These are phyloP conservation scores for Platysternon megacephalum DNA, from an alignment of 2,113 vertebrate species.

Conservation along the genomic window DNA sequence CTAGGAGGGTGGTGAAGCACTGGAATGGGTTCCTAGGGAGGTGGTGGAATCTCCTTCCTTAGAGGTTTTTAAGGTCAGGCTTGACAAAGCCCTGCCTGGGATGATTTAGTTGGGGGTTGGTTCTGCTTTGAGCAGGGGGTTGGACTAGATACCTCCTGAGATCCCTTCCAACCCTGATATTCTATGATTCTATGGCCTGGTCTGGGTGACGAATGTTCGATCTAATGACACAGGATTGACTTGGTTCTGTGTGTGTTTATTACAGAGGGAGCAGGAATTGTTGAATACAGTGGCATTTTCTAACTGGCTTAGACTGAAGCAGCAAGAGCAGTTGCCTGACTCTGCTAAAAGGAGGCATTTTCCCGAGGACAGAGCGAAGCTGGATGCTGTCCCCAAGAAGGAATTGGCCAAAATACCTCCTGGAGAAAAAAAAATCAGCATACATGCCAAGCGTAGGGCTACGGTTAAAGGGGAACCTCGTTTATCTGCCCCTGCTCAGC, in stretches of 20 bases:
- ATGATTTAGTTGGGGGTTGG: too few relatives aligned
- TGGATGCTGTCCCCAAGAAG: not conserved
- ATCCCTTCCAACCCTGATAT: too few relatives aligned
- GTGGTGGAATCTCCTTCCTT: too few relatives aligned
- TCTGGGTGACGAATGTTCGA: not conserved
- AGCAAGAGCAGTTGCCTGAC: not conserved
- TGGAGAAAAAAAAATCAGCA: not conserved
- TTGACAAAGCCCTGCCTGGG: too few relatives aligned
- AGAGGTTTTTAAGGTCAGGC: too few relatives aligned
- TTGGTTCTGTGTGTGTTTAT: not conserved
- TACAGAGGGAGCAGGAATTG: conserved; percentile 49
- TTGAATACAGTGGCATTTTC: not conserved
- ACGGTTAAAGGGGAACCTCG: not conserved
- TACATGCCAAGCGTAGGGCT: not conserved
- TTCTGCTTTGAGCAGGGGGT: too few relatives aligned
- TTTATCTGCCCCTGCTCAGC: not conserved
- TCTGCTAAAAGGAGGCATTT: not conserved
- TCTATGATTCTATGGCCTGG: not conserved
- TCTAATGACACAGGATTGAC: not conserved
- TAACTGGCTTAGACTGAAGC: conserved; percentile 52
- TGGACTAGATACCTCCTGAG: too few relatives aligned
- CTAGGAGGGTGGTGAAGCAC: too few relatives aligned
- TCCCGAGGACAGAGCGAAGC: too few relatives aligned
- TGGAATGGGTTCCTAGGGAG: too few relatives aligned
- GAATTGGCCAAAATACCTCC: not conserved